These are phyloP conservation scores for Vanessa atalanta DNA, from an alignment of 1,140 invertebrate species.

Conservation along the genomic window DNA sequence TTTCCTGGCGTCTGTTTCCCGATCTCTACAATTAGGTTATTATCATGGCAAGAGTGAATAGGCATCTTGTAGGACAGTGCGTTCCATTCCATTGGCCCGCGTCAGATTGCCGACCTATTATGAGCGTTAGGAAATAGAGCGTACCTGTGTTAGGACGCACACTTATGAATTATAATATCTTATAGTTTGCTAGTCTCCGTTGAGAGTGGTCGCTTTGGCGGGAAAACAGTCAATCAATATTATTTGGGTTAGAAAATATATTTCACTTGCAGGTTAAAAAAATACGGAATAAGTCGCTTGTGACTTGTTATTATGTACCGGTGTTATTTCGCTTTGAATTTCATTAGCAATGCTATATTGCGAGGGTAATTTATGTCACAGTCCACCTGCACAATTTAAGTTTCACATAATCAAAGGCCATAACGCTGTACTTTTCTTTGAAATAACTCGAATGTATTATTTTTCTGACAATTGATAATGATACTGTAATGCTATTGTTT, in stretches of 20 bases:
- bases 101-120: too few relatives aligned
- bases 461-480: not conserved
- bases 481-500: not conserved
- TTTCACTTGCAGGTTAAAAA: not conserved
- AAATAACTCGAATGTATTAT: not conserved
- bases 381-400: not conserved
- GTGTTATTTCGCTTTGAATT: not conserved
- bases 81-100: too few relatives aligned
- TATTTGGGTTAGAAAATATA: not conserved
- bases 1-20: too few relatives aligned
- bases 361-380: slow-evolving; percentile 2
- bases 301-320: not conserved
- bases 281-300: not conserved
- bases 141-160: too few relatives aligned
- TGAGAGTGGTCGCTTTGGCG: too few relatives aligned
- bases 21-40: too few relatives aligned
- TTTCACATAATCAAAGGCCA: not conserved
- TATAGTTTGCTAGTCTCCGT: too few relatives aligned
- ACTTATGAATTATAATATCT: too few relatives aligned
- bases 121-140: too few relatives aligned
- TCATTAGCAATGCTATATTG: slow-evolving; percentile 7
- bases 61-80: too few relatives aligned
- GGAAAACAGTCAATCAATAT: too few relatives aligned
- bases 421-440: not conserved
- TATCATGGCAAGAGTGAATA: too few relatives aligned